Evolutionary conservation across 2,797 vertebrate species (phyloP).

Genomic region (Mastacembelus armatus): DNA sequence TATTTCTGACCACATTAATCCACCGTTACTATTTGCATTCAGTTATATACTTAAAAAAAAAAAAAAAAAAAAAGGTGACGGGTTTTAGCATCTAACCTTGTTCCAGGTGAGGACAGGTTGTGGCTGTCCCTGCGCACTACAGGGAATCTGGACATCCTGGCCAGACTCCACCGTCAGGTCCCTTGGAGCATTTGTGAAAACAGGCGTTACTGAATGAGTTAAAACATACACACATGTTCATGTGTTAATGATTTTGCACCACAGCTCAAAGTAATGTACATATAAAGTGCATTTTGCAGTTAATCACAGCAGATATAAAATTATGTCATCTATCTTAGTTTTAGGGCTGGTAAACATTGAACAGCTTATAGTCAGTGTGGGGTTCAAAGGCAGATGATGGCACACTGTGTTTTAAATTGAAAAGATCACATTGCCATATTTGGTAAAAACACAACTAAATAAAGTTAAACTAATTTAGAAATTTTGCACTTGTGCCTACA

Average conservation of each 20-base stretch:
- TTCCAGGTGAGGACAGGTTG: constrained; percentile 97
- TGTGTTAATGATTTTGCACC: constrained; percentile 79
- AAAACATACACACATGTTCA: constrained; percentile 77
- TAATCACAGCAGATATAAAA: constrained; percentile 32
- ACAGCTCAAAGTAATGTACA: constrained; percentile 31
- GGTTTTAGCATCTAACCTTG: constrained; percentile 87
- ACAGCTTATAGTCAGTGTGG: constrained; percentile 5
- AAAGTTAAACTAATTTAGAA: too few relatives aligned
- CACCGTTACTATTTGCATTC: background rate
- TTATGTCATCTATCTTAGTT: background rate
- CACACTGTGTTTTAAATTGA: background rate
- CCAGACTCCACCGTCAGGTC: constrained; percentile 96
- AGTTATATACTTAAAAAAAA: background rate
- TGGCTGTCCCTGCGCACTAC: constrained; percentile 95
- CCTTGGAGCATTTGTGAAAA: constrained; percentile 94
- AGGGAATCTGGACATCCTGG: constrained; percentile 93
- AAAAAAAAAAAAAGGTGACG: background rate
- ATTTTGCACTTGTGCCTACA: too few relatives aligned
- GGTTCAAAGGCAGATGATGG: background rate
- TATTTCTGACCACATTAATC: background rate
- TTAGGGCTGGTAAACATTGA: constrained; percentile 11
- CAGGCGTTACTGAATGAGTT: constrained; percentile 92
- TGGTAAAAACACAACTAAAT: too few relatives aligned
- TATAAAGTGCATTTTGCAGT: constrained; percentile 37
- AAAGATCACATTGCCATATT: background rate